phyloP scores from a whole-genome alignment of 1,140 invertebrate species.

The Macrocentrus cingulum region DNA sequence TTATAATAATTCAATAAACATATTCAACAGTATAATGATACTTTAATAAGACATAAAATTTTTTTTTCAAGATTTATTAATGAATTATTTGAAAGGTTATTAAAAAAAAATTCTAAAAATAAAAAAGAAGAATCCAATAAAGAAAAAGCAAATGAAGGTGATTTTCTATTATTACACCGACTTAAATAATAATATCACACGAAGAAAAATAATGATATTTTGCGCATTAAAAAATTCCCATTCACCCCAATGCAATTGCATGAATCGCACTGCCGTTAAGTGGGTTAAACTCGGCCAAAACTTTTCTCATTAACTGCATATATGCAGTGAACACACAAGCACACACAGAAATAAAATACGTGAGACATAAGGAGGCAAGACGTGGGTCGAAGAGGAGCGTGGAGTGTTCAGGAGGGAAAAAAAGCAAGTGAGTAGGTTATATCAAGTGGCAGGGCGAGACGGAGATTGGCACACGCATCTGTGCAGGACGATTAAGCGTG shows the following conservation, averaged over 20 bases:
- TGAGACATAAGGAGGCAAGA: constrained; percentile 9
- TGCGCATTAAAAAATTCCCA: constrained; percentile 3
- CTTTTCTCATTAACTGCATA: constrained; percentile 20
- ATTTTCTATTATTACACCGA: too few species aligned
- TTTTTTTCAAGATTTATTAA: too few species aligned
- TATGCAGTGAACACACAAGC: background rate
- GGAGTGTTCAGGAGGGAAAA: background rate
- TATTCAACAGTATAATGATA: too few species aligned
- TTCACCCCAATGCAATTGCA: constrained; percentile 7
- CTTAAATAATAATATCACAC: too few species aligned
- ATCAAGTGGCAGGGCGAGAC: constrained; percentile 2
- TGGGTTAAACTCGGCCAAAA: constrained; percentile 12
- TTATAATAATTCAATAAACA: too few species aligned
- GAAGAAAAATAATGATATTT: too few species aligned
- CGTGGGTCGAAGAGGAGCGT: background rate
- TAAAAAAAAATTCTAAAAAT: too few species aligned
- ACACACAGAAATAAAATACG: background rate
- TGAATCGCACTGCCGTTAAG: background rate
- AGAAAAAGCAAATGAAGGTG: too few species aligned
- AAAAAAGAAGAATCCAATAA: too few species aligned
- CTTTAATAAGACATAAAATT: too few species aligned
- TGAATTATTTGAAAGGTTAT: too few species aligned
- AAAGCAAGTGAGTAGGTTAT: background rate
- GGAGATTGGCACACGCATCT: constrained; percentile 45
- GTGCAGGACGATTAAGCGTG: constrained; percentile 50